These are phyloP conservation scores for Linyphia triangularis DNA, from an alignment of 2,888 invertebrate species.

Conservation along the genomic window DNA sequence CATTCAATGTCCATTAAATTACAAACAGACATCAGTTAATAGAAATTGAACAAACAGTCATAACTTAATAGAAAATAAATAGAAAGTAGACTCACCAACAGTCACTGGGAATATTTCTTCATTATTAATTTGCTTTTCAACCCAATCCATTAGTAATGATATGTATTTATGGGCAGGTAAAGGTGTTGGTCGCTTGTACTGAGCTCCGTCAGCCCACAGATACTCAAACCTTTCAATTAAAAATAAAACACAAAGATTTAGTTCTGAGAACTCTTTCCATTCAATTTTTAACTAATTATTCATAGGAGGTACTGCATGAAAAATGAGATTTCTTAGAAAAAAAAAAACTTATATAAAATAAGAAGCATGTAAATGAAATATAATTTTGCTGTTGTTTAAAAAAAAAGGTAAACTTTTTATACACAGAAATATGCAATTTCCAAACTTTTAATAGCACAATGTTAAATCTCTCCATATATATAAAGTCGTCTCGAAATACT, in stretches of 20 bases:
- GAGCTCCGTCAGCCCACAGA: constrained; percentile 91
- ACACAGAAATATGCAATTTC: no score
- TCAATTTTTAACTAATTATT: not conserved
- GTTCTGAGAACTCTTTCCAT: not conserved
- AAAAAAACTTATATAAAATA: not conserved
- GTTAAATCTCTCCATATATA: no score
- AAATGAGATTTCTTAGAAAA: not conserved
- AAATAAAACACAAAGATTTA: not conserved
- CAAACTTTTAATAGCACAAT: no score
- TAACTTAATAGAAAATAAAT: no score
- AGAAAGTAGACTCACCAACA: constrained; percentile 82
- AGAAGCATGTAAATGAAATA: no score
- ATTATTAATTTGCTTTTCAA: constrained; percentile 93
- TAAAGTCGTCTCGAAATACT: no score
- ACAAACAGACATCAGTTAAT: no score
- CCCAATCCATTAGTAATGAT: constrained; percentile 92
- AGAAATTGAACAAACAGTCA: no score
- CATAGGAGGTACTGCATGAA: not conserved
- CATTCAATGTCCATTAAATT: no score
- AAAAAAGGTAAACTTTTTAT: no score
- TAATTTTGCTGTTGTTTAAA: no score
- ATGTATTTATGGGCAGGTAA: constrained; percentile 92
- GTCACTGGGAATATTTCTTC: constrained; percentile 91
- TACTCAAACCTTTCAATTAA: constrained; percentile 86
- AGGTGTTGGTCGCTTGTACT: constrained; percentile 86